Evolutionary conservation across 1,140 invertebrate species (phyloP).

Genomic region (Stegodyphus dumicola): DNA sequence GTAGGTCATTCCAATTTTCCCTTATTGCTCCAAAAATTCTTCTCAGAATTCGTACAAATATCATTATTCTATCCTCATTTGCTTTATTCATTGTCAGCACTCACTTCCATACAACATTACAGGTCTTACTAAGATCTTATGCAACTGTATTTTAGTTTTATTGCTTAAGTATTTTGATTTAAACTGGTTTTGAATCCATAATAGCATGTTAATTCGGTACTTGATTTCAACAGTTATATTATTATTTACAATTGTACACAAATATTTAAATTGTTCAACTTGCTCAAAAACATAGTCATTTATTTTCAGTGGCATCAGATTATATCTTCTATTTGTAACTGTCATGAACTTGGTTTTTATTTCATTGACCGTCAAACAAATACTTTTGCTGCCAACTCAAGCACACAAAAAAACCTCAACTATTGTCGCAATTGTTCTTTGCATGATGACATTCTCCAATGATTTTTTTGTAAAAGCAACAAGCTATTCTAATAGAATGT

Average conservation of each 20-base stretch:
- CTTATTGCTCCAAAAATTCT: not conserved
- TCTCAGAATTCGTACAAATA: not conserved
- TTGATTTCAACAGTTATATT: not conserved
- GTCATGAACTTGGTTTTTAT: not conserved
- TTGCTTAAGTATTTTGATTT: not conserved
- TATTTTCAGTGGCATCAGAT: not conserved
- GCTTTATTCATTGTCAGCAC: not conserved
- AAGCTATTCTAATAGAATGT: not conserved
- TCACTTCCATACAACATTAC: not conserved
- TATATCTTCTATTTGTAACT: not conserved
- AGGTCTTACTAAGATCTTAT: not conserved
- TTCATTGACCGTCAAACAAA: not conserved
- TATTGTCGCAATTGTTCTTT: not conserved
- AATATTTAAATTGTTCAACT: not conserved
- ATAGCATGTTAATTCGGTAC: not conserved
- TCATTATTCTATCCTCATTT: not conserved
- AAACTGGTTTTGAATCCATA: conserved; percentile 4
- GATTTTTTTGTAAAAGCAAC: not conserved
- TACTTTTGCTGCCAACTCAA: not conserved
- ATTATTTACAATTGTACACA: not conserved
- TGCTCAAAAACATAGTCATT: not conserved
- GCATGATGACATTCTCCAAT: not conserved
- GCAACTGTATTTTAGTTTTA: not conserved
- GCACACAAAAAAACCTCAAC: not conserved
- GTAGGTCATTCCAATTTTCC: not conserved